A percentile compares a stretch with the other conserved stretches of the same genome.
These are phyloP conservation scores for Muscina levida DNA, from an alignment of 2,888 invertebrate species.

Conservation along the genomic window DNA sequence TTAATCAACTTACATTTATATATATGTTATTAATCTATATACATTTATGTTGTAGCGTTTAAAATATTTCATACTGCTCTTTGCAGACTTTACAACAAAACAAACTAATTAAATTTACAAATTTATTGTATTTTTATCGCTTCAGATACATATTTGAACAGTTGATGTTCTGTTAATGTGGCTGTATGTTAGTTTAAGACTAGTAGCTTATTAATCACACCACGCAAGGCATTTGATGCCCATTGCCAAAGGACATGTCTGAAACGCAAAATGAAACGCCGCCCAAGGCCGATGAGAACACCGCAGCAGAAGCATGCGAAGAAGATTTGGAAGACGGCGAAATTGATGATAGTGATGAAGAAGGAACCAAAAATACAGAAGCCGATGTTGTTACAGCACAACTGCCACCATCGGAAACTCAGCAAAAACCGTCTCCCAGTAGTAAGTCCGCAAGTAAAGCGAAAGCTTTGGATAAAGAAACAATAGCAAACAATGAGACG, in stretches of 20 bases:
- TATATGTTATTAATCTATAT: too few species aligned
- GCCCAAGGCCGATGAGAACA: slow-evolving; percentile 32
- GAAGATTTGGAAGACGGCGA: slow-evolving; percentile 93
- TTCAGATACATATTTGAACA: too few species aligned
- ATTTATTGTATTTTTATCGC: too few species aligned
- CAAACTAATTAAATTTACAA: too few species aligned
- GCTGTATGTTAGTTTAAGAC: too few species aligned
- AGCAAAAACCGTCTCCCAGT: slow-evolving; percentile 53
- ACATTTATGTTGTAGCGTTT: too few species aligned
- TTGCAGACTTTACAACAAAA: too few species aligned
- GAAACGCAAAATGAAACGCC: slow-evolving; percentile 43
- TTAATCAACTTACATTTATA: too few species aligned
- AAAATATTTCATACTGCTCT: too few species aligned
- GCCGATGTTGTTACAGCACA: not conserved
- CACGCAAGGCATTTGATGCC: slow-evolving; percentile 22
- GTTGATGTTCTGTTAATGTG: too few species aligned
- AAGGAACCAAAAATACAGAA: slow-evolving; percentile 68
- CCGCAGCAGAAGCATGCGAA: slow-evolving; percentile 39
- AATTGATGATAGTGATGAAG: slow-evolving; percentile 85
- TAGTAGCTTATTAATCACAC: not conserved
- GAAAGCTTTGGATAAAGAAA: slow-evolving; percentile 7
- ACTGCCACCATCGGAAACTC: not conserved
- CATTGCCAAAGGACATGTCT: slow-evolving; percentile 54
- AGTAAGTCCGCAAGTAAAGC: slow-evolving; percentile 36
- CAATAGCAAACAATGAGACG: slow-evolving; percentile 43